Evolutionary conservation across 2,113 vertebrate genomes (phyloP).

Genomic region (Martes martes): DNA sequence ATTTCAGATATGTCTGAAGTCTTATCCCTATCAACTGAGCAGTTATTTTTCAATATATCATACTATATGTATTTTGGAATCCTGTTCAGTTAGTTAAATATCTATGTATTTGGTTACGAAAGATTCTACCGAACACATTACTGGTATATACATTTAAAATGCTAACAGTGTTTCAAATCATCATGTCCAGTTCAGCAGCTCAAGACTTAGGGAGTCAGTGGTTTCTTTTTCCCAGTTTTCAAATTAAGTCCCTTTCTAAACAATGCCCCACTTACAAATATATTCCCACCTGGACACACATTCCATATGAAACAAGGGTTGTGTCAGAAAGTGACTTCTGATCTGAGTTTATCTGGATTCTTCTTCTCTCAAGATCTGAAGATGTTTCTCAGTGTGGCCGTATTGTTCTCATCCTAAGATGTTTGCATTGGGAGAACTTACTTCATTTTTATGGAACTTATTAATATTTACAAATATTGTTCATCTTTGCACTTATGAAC

Average conservation of each 20-base stretch:
- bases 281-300: background rate
- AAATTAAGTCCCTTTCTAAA: background rate
- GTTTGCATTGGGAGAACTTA: background rate
- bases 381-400: background rate
- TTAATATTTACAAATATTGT: background rate
- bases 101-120: background rate
- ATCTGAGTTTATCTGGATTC: background rate
- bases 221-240: background rate
- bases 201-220: background rate
- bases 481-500: background rate
- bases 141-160: background rate
- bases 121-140: background rate
- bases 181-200: background rate
- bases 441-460: background rate
- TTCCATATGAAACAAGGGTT: background rate
- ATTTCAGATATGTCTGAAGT: background rate
- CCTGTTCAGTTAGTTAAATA: background rate
- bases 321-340: background rate
- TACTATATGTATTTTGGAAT: background rate
- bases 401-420: background rate
- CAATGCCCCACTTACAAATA: background rate
- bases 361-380: background rate
- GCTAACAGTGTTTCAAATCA: background rate
- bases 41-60: background rate
- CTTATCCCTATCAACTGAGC: background rate